phyloP scores from a whole-genome alignment of 53 echinoderm and acorn worm genomes.

The Arbacia lixula region DNA sequence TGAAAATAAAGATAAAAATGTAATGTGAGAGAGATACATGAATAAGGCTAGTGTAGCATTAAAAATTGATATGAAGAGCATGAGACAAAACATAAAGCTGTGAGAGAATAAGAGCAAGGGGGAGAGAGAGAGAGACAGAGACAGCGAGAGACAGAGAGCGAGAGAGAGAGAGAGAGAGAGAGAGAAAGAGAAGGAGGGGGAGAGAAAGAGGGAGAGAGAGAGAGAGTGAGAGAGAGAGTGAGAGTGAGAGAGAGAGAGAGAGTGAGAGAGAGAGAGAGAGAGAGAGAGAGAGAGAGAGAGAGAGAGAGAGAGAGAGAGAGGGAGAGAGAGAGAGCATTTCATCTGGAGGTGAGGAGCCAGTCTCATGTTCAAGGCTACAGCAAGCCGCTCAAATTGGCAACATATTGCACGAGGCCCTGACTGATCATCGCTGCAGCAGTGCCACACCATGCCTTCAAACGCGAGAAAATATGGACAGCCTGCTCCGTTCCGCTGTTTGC shows the following conservation, averaged over 20 bases:
- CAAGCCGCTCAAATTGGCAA: background rate
- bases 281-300: background rate
- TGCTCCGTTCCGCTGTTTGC: slow-evolving; percentile 3
- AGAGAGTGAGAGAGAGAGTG: background rate
- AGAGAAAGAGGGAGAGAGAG: background rate
- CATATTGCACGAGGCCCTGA: background rate
- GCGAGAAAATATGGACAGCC: slow-evolving; percentile 39
- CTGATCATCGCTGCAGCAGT: background rate
- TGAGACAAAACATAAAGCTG: slow-evolving; percentile 8
- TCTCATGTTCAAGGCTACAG: slow-evolving; percentile 12
- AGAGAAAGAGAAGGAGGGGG: no score
- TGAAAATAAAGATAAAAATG: no score
- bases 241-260: background rate
- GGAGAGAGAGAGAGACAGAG: background rate
- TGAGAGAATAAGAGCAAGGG: background rate
- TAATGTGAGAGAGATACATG: no score
- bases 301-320: background rate
- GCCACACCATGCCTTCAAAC: slow-evolving; percentile 1
- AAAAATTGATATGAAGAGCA: no score
- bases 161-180: background rate
- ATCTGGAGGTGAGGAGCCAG: background rate
- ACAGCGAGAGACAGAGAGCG: background rate
- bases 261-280: background rate
- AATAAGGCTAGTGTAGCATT: no score
- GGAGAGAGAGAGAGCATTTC: background rate